These are phyloP conservation scores for Stratiomys singularior DNA, from an alignment of 2,888 invertebrate genomes.

Conservation along the genomic window DNA sequence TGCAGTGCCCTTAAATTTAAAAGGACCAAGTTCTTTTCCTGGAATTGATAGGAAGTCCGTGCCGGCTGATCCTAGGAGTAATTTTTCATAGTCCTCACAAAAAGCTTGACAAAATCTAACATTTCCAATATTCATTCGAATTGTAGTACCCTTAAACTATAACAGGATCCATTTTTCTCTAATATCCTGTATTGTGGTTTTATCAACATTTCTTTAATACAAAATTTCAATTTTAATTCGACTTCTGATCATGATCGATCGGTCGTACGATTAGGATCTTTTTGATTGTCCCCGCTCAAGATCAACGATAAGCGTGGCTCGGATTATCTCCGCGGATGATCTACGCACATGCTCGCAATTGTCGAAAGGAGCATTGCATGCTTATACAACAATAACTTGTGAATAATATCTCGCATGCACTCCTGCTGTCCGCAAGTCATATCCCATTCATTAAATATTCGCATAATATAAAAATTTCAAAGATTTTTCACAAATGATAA, in stretches of 20 bases:
- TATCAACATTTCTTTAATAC: background rate
- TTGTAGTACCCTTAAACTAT: too few species aligned
- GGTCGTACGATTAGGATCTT: constrained; percentile 22
- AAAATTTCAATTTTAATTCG: constrained; percentile 20
- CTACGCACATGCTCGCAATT: constrained; percentile 1
- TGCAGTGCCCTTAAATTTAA: too few species aligned
- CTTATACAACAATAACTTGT: background rate
- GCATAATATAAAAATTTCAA: constrained; percentile 27
- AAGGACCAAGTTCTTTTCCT: too few species aligned
- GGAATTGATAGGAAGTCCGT: too few species aligned
- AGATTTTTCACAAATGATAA: constrained; percentile 42
- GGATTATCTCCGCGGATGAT: constrained; percentile 9
- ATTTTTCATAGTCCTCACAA: too few species aligned
- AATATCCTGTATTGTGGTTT: too few species aligned
- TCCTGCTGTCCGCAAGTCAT: background rate
- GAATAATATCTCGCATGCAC: background rate
- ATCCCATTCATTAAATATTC: constrained; percentile 26
- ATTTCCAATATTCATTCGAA: too few species aligned
- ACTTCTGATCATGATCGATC: constrained; percentile 21
- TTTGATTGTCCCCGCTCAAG: constrained; percentile 21
- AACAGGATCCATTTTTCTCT: too few species aligned
- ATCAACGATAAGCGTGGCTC: constrained; percentile 21
- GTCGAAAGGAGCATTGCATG: background rate
- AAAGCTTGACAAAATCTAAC: too few species aligned
- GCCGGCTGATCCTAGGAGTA: too few species aligned